Conservation (phyloP, 2,888 invertebrate genomes). For the Temnothorax ravouxi region DNA sequence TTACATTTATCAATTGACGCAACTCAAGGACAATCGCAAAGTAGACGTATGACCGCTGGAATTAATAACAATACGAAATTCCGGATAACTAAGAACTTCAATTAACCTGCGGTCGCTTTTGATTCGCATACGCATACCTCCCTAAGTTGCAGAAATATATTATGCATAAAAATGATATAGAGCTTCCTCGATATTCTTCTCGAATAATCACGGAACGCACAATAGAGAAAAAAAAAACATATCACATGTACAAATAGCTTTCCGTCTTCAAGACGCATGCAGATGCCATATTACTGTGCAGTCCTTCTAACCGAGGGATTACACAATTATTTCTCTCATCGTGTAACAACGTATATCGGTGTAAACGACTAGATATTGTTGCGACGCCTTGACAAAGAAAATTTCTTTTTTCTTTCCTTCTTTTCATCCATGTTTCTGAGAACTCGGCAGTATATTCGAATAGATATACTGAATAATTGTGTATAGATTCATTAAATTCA, state of each 20-base stretch:
- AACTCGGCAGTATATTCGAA: constrained; percentile 65
- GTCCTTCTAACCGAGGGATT: constrained; percentile 55
- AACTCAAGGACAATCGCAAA: constrained; percentile 24
- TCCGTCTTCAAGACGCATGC: constrained; percentile 51
- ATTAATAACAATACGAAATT: constrained; percentile 22
- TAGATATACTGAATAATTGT: background rate
- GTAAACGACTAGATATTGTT: constrained; percentile 75
- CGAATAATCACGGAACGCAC: constrained; percentile 68
- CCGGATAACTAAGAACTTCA: background rate
- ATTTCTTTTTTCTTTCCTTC: constrained; percentile 53
- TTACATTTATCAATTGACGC: constrained; percentile 41
- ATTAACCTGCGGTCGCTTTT: constrained; percentile 13
- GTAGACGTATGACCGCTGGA: background rate
- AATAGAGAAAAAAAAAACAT: constrained; percentile 69
- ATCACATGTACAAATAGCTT: constrained; percentile 66
- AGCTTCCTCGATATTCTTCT: constrained; percentile 41
- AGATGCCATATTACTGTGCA: constrained; percentile 53
- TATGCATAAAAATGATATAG: constrained; percentile 65
- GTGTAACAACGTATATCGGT: constrained; percentile 65
- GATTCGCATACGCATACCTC: constrained; percentile 12
- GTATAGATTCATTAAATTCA: background rate
- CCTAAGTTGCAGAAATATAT: constrained; percentile 44
- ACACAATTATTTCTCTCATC: constrained; percentile 42
- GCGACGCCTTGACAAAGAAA: constrained; percentile 65
- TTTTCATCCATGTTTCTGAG: constrained; percentile 60